Evolutionary conservation across 1,140 invertebrate genomes (phyloP).

Genomic region (Chironomus striatipennis): DNA sequence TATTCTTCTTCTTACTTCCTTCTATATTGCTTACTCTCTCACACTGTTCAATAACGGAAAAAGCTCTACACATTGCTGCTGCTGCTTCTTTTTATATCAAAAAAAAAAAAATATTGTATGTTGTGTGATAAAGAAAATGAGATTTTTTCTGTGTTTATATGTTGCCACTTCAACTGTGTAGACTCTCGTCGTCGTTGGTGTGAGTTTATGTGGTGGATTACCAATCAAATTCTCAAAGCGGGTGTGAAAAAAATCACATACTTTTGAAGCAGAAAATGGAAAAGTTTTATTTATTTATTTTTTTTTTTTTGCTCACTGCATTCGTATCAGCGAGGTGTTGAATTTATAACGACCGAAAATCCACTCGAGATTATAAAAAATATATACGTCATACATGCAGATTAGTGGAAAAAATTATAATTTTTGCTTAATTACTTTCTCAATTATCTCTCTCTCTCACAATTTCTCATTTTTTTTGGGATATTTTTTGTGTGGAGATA

Average conservation of each 20-base stretch:
- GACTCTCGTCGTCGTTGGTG: neutral
- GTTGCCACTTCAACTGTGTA: no score
- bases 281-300: no score
- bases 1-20: no score
- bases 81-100: neutral
- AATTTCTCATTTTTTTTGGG: neutral
- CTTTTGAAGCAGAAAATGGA: neutral
- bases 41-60: neutral
- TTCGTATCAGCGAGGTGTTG: neutral
- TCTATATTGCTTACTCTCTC: no score
- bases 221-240: constrained; percentile 23
- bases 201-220: neutral
- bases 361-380: neutral
- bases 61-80: neutral
- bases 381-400: neutral
- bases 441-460: no score
- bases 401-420: neutral
- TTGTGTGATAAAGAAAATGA: no score
- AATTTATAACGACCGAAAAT: neutral
- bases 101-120: no score
- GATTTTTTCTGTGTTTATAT: no score
- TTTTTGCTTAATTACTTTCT: constrained; percentile 1
- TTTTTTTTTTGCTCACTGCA: neutral
- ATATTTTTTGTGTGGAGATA: neutral
- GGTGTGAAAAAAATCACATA: constrained; percentile 22